These are phyloP conservation scores for Spongilla lacustris DNA, from an alignment of 37 sponge, comb jelly and placozoan species.

Conservation along the genomic window DNA sequence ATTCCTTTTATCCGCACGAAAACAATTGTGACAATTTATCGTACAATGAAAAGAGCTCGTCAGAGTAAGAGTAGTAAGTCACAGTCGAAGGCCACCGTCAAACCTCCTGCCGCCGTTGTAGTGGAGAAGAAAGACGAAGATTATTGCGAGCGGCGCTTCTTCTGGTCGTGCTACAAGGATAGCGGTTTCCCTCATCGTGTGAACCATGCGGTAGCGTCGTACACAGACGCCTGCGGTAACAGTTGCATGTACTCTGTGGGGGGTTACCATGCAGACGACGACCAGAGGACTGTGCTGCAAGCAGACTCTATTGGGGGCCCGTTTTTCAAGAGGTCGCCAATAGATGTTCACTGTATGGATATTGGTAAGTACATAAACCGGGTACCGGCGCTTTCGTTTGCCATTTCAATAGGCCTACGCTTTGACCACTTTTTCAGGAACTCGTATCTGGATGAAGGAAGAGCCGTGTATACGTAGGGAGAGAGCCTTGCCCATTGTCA, in stretches of 20 bases:
- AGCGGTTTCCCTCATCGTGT: slow-evolving; percentile 78
- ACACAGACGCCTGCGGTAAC: slow-evolving; percentile 17
- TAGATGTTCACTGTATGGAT: slow-evolving; percentile 66
- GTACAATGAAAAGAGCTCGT: too few relatives aligned
- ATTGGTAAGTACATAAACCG: slow-evolving; percentile 22
- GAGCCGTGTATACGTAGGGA: too few relatives aligned
- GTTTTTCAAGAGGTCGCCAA: slow-evolving; percentile 54
- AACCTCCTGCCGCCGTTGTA: slow-evolving; percentile 12
- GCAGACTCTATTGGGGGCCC: slow-evolving; percentile 38
- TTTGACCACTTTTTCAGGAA: slow-evolving; percentile 8
- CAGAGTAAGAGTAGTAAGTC: too few relatives aligned
- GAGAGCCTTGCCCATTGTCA: too few relatives aligned
- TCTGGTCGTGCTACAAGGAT: slow-evolving; percentile 51
- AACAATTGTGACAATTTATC: too few relatives aligned
- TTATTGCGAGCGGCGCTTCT: slow-evolving; percentile 15
- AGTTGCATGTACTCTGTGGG: slow-evolving; percentile 65
- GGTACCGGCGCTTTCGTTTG: background rate
- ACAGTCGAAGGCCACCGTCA: too few relatives aligned
- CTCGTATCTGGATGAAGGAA: slow-evolving; percentile 13
- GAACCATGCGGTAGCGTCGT: slow-evolving; percentile 67
- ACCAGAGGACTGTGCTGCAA: slow-evolving; percentile 44
- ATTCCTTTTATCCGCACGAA: too few relatives aligned
- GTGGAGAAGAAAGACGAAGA: background rate
- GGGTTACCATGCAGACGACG: slow-evolving; percentile 77
- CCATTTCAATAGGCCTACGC: too few relatives aligned